phyloP scores from a whole-genome alignment of 2,888 invertebrate species.

The Oasisia sp. region DNA sequence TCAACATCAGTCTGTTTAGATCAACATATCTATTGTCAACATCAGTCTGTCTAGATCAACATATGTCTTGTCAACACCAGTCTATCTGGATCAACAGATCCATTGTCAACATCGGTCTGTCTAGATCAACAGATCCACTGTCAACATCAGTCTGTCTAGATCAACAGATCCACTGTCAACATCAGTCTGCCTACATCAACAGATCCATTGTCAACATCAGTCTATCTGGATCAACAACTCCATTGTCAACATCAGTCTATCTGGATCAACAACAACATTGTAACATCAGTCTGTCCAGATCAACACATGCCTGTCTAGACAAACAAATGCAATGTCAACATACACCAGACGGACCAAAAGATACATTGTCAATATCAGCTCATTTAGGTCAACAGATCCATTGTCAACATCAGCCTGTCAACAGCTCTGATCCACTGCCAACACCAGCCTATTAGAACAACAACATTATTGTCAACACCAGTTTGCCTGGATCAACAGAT shows the following conservation, averaged over 20 bases:
- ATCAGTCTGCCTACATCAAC: neutral
- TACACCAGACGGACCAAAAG: neutral
- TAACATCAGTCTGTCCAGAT: neutral
- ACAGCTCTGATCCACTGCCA: too few species aligned
- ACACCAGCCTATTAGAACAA: too few species aligned
- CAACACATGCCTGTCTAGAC: neutral
- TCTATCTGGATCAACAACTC: neutral
- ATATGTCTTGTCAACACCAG: neutral
- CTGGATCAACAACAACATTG: constrained; percentile 38
- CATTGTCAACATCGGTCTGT: neutral
- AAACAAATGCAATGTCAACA: neutral
- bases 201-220: neutral
- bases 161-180: neutral
- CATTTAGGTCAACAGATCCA: neutral
- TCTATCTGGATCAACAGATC: neutral
- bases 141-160: neutral
- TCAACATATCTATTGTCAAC: neutral
- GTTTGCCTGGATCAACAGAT: too few species aligned
- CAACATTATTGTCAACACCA: too few species aligned
- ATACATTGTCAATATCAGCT: neutral
- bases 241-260: constrained; percentile 52
- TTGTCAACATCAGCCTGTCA: neutral
- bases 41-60: neutral
- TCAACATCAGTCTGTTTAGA: neutral
- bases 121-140: neutral